phyloP scores from a whole-genome alignment of 2,113 vertebrate species.

The Cheirogaleus medius region DNA sequence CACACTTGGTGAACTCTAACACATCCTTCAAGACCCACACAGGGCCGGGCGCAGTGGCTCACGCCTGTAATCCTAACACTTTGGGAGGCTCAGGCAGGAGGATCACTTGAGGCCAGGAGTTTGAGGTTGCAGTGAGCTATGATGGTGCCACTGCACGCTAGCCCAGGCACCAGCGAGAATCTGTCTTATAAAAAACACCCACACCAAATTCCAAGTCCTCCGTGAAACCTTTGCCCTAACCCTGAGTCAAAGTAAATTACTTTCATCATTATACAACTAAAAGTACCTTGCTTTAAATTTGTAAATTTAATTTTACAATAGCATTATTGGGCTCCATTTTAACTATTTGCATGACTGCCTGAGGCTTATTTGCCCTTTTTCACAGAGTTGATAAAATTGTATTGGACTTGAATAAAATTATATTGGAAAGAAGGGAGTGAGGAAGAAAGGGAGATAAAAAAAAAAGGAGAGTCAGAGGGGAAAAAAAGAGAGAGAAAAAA shows the following conservation, averaged over 20 bases:
- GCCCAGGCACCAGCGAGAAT: too few species aligned
- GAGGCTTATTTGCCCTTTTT: not conserved
- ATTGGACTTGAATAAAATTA: not conserved
- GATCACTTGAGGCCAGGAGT: too few species aligned
- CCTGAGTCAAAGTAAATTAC: not conserved
- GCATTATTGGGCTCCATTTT: not conserved
- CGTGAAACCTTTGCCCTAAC: not conserved
- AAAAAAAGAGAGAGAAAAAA: not conserved
- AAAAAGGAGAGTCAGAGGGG: conserved; percentile 18
- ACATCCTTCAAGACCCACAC: not conserved
- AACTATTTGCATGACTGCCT: not conserved
- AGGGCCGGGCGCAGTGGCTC: too few species aligned
- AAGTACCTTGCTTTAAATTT: not conserved
- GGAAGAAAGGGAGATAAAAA: not conserved
- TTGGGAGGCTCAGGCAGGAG: too few species aligned
- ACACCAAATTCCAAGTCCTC: not conserved
- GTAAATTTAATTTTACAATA: not conserved
- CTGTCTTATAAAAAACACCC: not conserved
- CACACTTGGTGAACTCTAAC: not conserved
- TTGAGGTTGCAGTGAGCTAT: too few species aligned
- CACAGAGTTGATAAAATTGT: not conserved
- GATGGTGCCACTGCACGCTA: too few species aligned
- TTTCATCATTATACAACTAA: not conserved
- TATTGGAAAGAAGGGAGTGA: not conserved
- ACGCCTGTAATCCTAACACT: too few species aligned